Conservation (phyloP, 1,140 invertebrate species). For the Trichomalopsis sarcophagae region DNA sequence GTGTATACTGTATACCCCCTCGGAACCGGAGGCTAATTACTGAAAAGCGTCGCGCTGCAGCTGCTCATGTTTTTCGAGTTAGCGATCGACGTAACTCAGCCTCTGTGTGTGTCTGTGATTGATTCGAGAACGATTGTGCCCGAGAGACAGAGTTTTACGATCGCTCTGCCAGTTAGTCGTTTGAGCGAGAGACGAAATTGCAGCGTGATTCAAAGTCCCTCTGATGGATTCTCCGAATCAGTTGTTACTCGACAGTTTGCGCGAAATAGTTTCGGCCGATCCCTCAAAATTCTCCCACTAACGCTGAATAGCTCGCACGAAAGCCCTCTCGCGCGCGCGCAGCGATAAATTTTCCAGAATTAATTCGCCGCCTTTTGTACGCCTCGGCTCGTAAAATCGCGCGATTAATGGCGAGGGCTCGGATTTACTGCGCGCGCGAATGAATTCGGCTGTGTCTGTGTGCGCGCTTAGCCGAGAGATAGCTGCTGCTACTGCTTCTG, state of each 20-base stretch:
- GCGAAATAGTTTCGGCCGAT: background rate
- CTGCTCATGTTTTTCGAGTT: background rate
- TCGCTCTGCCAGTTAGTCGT: background rate
- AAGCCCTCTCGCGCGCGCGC: conserved; percentile 56
- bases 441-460: conserved; percentile 41
- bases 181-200: background rate
- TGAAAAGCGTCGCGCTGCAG: background rate
- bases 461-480: conserved; percentile 4
- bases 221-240: background rate
- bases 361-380: conserved; percentile 71
- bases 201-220: background rate
- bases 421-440: conserved; percentile 45
- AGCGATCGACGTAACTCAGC: background rate
- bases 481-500: background rate
- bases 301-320: background rate
- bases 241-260: background rate
- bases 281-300: background rate
- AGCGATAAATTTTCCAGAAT: conserved; percentile 70
- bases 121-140: conserved; percentile 11
- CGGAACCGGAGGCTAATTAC: conserved; percentile 20
- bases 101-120: background rate
- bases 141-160: background rate
- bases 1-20: background rate
- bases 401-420: conserved; percentile 62
- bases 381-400: conserved; percentile 64